These are phyloP conservation scores for Tiliacea aurago DNA, from an alignment of 2,888 invertebrate genomes.

Conservation along the genomic window DNA sequence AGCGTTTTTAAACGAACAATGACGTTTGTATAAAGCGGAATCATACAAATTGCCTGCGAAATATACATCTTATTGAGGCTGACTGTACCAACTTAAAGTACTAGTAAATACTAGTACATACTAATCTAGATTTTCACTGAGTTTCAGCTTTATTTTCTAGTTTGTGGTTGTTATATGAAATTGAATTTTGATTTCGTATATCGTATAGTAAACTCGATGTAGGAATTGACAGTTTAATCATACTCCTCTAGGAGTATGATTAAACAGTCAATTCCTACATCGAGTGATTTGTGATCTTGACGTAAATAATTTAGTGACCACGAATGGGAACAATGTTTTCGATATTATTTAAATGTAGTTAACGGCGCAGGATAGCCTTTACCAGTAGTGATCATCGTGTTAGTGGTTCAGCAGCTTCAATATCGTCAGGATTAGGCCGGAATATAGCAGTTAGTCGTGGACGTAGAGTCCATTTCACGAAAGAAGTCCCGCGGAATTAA, in stretches of 20 bases:
- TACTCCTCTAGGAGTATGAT: not conserved
- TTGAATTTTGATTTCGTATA: not conserved
- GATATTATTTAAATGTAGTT: not conserved
- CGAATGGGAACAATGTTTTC: not conserved
- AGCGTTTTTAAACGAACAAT: too few relatives aligned
- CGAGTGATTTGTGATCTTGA: constrained; percentile 2
- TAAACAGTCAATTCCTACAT: not conserved
- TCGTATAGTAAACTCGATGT: not conserved
- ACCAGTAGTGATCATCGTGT: too few relatives aligned
- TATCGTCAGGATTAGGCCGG: too few relatives aligned
- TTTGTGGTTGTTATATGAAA: not conserved
- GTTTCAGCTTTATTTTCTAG: constrained; percentile 1
- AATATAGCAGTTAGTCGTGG: too few relatives aligned
- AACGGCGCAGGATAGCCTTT: too few relatives aligned
- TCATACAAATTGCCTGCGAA: too few relatives aligned
- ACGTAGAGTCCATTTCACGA: too few relatives aligned
- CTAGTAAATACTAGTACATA: not conserved
- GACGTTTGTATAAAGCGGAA: too few relatives aligned
- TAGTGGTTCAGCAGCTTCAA: too few relatives aligned
- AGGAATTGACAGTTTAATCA: too few relatives aligned
- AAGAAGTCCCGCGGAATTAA: too few relatives aligned
- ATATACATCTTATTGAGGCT: not conserved
- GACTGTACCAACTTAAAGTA: not conserved
- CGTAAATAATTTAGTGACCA: constrained; percentile 9
- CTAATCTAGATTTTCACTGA: not conserved